These are phyloP conservation scores for Caligus rogercresseyi DNA, from an alignment of 1,140 invertebrate species.

Conservation along the genomic window DNA sequence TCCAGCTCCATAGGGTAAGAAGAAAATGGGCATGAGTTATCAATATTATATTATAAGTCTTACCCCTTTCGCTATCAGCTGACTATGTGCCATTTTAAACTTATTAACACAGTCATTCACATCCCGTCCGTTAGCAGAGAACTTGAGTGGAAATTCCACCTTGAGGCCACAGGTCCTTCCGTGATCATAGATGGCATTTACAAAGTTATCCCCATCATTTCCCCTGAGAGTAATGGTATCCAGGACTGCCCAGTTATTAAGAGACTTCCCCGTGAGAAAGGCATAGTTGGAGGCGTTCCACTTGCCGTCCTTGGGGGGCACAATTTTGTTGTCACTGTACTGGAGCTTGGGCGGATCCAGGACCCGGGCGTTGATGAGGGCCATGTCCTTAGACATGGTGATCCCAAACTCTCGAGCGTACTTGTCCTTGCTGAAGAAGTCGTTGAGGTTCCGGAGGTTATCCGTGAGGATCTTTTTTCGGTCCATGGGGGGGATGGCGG, in stretches of 20 bases:
- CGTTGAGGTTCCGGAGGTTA: neutral
- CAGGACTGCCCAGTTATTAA: conserved; percentile 2
- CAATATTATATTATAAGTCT: too few species aligned
- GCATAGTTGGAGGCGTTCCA: neutral
- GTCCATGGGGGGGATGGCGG: conserved; percentile 4
- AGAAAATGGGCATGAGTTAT: too few species aligned
- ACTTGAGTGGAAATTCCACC: neutral
- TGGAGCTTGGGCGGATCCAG: conserved; percentile 1
- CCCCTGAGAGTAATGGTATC: neutral
- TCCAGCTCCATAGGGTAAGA: neutral
- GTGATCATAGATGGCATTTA: neutral
- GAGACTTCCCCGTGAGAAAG: neutral
- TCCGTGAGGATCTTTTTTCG: conserved; percentile 8
- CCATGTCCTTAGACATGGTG: neutral
- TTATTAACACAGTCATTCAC: neutral
- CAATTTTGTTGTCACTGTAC: neutral
- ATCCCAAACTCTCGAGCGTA: conserved; percentile 7
- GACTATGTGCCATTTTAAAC: neutral
- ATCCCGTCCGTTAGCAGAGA: neutral
- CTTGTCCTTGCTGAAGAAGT: neutral
- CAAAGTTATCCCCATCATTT: neutral
- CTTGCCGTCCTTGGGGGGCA: neutral
- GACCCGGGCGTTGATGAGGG: neutral
- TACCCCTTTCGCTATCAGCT: neutral
- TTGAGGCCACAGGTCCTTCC: neutral